phyloP scores from a whole-genome alignment of 2,797 vertebrate genomes.

The Holocentrus rufus region DNA sequence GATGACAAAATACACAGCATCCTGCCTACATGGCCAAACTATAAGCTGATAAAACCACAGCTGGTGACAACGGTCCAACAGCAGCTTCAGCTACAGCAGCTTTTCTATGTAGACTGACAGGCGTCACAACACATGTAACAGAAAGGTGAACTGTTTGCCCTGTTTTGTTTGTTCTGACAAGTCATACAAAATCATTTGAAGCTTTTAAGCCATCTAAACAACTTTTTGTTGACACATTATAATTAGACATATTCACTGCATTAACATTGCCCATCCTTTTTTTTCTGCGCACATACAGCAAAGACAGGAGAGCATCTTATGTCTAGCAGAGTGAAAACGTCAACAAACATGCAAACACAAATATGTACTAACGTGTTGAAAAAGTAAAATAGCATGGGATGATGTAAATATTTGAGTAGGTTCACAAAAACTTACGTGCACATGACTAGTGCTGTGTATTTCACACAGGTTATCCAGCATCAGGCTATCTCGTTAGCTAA shows the following conservation, averaged over 20 bases:
- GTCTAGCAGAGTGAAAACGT: no score
- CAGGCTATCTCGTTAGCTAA: no score
- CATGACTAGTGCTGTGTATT: no score
- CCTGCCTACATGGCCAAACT: neutral
- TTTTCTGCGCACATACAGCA: no score
- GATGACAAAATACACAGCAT: constrained; percentile 16
- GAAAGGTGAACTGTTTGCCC: neutral
- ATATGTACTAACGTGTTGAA: no score
- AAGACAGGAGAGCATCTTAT: no score
- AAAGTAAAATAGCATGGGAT: no score
- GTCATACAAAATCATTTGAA: constrained; percentile 7
- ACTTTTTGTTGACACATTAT: constrained; percentile 1
- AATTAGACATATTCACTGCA: constrained; percentile 18
- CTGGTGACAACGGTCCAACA: neutral
- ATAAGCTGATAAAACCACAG: neutral
- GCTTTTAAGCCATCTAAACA: neutral
- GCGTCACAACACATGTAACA: neutral
- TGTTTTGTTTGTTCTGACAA: constrained; percentile 17
- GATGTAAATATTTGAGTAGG: no score
- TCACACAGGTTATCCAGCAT: no score
- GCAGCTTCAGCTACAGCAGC: neutral
- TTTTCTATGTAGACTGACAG: neutral
- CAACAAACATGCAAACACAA: no score
- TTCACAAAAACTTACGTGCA: no score
- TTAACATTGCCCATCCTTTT: constrained; percentile 6